These are phyloP conservation scores for Stenodera caucasica DNA, from an alignment of 2,888 invertebrate genomes.

Conservation along the genomic window DNA sequence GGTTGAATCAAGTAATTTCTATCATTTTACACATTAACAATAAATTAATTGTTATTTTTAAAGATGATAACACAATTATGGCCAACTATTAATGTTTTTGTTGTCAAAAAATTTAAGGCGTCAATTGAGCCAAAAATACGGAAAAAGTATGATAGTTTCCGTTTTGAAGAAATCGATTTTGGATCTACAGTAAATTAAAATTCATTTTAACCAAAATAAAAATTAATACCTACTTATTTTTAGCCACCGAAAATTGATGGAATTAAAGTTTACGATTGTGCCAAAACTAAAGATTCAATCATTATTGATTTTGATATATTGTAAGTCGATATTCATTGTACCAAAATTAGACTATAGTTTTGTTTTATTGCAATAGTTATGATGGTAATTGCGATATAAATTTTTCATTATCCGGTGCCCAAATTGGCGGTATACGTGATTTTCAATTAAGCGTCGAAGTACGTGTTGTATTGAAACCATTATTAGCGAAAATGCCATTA, in stretches of 20 bases:
- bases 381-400: slow-evolving; percentile 96
- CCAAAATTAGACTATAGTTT: too few relatives aligned
- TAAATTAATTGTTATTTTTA: slow-evolving; percentile 26
- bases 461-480: slow-evolving; percentile 90
- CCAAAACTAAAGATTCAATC: slow-evolving; percentile 89
- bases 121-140: slow-evolving; percentile 43
- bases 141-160: slow-evolving; percentile 68
- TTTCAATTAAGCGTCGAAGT: slow-evolving; percentile 90
- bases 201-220: slow-evolving; percentile 20
- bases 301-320: slow-evolving; percentile 95
- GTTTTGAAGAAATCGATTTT: slow-evolving; percentile 90
- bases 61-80: slow-evolving; percentile 87
- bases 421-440: slow-evolving; percentile 79
- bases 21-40: neutral
- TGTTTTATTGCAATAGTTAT: slow-evolving; percentile 79
- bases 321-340: slow-evolving; percentile 61
- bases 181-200: slow-evolving; percentile 77
- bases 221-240: slow-evolving; percentile 8
- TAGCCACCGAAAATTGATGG: slow-evolving; percentile 92
- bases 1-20: slow-evolving; percentile 87
- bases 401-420: slow-evolving; percentile 81
- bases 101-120: slow-evolving; percentile 41
- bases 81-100: slow-evolving; percentile 77
- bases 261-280: slow-evolving; percentile 93
- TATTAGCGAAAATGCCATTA: slow-evolving; percentile 86